These are phyloP conservation scores for Hartigia nigra DNA, from an alignment of 2,888 invertebrate genomes.

Conservation along the genomic window DNA sequence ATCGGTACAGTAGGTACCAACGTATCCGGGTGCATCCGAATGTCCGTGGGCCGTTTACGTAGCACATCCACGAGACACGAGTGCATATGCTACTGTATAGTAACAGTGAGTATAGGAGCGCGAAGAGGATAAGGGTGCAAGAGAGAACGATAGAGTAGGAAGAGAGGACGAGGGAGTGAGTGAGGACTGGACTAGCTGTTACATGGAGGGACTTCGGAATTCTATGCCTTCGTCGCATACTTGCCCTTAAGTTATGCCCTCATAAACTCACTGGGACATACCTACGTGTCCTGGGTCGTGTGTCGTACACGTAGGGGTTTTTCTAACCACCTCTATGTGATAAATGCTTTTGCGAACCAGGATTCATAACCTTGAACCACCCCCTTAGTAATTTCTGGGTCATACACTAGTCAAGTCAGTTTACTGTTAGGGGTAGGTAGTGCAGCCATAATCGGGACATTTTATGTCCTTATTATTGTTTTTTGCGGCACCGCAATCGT, in stretches of 20 bases:
- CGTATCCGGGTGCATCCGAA: not conserved
- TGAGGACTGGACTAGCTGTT: not conserved
- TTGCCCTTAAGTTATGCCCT: constrained; percentile 56
- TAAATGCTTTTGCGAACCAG: not conserved
- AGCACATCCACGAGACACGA: not conserved
- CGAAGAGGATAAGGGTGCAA: constrained; percentile 10
- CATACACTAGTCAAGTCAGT: not conserved
- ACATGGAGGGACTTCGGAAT: constrained; percentile 33
- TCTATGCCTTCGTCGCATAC: constrained; percentile 49
- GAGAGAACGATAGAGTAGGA: not conserved
- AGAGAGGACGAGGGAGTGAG: constrained; percentile 9
- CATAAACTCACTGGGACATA: constrained; percentile 53
- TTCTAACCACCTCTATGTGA: constrained; percentile 2
- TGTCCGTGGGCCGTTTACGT: not conserved
- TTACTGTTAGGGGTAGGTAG: no score
- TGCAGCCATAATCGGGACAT: no score
- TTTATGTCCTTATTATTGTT: no score
- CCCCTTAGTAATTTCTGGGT: not conserved
- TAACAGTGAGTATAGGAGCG: not conserved
- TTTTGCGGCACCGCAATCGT: not conserved
- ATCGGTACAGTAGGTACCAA: not conserved
- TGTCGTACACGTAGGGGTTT: not conserved
- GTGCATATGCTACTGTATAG: not conserved
- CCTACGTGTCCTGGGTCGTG: constrained; percentile 31
- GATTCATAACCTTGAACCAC: not conserved